Evolutionary conservation across 2,797 vertebrate genomes (phyloP), one percentile per base, ranked within the genome.

Genomic region (Phoebastria nigripes): DNA sequence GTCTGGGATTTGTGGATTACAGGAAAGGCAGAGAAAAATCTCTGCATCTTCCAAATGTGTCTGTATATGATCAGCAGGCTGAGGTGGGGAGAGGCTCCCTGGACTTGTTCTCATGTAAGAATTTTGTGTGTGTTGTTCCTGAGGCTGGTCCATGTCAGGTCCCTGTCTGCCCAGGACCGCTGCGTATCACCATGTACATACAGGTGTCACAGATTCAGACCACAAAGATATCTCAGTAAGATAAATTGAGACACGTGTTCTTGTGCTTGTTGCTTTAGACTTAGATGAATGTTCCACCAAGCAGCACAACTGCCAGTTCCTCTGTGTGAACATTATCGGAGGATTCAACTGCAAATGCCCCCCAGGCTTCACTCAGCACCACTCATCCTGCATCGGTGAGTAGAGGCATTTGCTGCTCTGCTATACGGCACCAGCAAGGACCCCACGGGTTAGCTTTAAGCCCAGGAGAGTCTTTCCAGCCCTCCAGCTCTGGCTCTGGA

Each of bases 251-350:
- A 5, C 8, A 1, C 12, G 0, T 31, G 21, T 35, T 46, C n/a
- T 56, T 26, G 15, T 65, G 61, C 47, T 47, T 44, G 15, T 79
- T 74, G 52, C 71, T 13, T 2, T 93, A 99, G 98, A 99, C 81
- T 25, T 99, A 96, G 98, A 99, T 1, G 98, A 99, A 83, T 99
- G 98, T 46, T 97, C 98, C 89, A 98, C 98, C 44, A 98, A 98
- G 78, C 98, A 98, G 58, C 98, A 99, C 97, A 99, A 99, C 95
- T 99, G 98, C 94, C 98, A 99, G 96, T 99, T 99, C 98, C 96
- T 98, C 52, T 99, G 98, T 1, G 95, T 98, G 67, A 99, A 99
- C 90, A 97, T 98, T 35, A 96, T 99, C 0, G 98, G 98, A 3
- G 94, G 98, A 25, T 99, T 99, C 94, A 97, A 97, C 96, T 99